Evolutionary conservation across 2,888 invertebrate species (phyloP).

Genomic region (Trimorus sp.): DNA sequence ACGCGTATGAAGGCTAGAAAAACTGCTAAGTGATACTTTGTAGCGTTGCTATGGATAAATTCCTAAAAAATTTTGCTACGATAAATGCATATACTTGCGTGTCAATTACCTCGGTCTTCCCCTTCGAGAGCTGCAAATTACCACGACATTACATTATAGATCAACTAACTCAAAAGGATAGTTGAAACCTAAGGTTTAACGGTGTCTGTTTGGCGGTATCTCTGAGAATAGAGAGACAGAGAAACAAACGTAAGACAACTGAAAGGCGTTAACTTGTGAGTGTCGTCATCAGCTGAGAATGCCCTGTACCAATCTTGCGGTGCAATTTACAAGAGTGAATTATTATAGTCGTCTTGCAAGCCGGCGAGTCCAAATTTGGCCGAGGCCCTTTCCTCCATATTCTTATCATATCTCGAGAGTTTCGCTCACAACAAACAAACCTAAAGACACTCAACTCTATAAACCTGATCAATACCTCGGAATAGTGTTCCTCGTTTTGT

Average conservation of each 20-base stretch:
- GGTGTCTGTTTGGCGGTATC: constrained; percentile 5
- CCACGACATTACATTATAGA: constrained; percentile 63
- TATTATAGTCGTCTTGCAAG: constrained; percentile 73
- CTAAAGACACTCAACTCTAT: constrained; percentile 77
- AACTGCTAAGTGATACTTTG: constrained; percentile 56
- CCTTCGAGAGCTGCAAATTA: constrained; percentile 67
- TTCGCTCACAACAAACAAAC: constrained; percentile 70
- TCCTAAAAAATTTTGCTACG: constrained; percentile 50
- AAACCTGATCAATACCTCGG: constrained; percentile 90
- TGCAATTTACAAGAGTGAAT: constrained; percentile 12
- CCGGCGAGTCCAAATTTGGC: constrained; percentile 72
- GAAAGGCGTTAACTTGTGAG: constrained; percentile 39
- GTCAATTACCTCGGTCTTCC: constrained; percentile 67
- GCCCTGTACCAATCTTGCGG: constrained; percentile 28
- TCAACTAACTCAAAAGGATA: constrained; percentile 52
- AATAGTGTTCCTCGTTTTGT: constrained; percentile 99
- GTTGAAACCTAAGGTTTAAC: constrained; percentile 50
- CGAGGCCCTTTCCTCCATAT: constrained; percentile 19
- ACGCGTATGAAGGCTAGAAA: constrained; percentile 61
- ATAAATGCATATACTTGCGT: constrained; percentile 65
- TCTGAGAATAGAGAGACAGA: constrained; percentile 43
- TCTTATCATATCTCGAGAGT: constrained; percentile 72
- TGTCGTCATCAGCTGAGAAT: constrained; percentile 66
- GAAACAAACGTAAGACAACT: constrained; percentile 46
- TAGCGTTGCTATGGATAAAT: constrained; percentile 57